These are phyloP conservation scores for Fundulus diaphanus DNA, from an alignment of 2,797 vertebrate genomes.

Conservation along the genomic window DNA sequence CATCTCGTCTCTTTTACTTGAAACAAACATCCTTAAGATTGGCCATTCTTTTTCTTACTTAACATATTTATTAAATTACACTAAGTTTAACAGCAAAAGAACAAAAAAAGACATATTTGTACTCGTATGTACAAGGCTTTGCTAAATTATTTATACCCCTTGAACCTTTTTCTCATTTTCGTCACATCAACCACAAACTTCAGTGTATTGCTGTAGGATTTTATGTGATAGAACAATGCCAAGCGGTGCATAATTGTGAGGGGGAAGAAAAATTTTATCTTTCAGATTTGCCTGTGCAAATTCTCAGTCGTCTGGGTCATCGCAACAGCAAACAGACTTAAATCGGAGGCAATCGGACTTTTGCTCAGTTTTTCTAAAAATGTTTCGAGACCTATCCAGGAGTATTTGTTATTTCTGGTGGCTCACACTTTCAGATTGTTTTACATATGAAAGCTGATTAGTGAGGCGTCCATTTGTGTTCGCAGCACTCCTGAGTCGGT, in stretches of 20 bases:
- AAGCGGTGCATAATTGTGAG: not conserved
- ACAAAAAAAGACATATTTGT: constrained; percentile 29
- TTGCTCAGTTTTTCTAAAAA: too few species aligned
- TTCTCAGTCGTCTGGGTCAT: too few species aligned
- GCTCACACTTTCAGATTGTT: too few species aligned
- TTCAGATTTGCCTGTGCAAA: too few species aligned
- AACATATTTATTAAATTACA: constrained; percentile 47
- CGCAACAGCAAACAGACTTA: too few species aligned
- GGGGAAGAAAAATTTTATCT: too few species aligned
- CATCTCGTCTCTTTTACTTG: not conserved
- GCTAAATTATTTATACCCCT: not conserved
- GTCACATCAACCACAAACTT: not conserved
- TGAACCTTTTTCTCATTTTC: not conserved
- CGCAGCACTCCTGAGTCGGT: not conserved
- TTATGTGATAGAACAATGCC: not conserved
- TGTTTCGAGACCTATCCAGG: too few species aligned
- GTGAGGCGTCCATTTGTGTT: not conserved
- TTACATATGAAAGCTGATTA: not conserved
- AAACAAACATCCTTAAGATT: not conserved
- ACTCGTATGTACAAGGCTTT: not conserved
- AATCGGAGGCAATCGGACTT: too few species aligned
- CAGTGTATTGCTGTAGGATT: not conserved
- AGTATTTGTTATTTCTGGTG: too few species aligned
- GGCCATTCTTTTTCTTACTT: constrained; percentile 2
- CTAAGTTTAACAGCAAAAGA: constrained; percentile 14